A percentile compares a stretch with the other conserved stretches of the same genome.
phyloP scores from a whole-genome alignment of 1,140 invertebrate genomes.

The Drosophila elegans region DNA sequence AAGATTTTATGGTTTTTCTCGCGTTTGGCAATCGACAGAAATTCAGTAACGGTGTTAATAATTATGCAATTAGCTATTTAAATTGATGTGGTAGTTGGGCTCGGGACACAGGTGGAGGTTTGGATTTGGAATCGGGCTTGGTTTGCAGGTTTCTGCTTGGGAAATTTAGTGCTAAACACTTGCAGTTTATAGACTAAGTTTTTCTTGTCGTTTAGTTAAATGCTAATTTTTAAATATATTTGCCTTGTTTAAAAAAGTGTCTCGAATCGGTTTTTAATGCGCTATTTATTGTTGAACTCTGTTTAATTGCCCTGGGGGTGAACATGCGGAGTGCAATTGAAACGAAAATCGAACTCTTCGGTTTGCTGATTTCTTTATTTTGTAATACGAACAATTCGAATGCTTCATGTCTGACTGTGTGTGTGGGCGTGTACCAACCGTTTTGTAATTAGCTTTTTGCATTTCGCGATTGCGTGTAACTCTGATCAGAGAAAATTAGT shows the following conservation, averaged over 20 bases:
- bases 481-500: constrained; percentile 74
- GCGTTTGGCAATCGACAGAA: constrained; percentile 61
- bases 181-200: constrained; percentile 72
- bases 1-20: constrained; percentile 44
- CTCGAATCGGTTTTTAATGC: constrained; percentile 53
- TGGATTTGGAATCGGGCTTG: constrained; percentile 34
- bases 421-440: constrained; percentile 61
- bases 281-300: constrained; percentile 49
- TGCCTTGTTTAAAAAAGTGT: constrained; percentile 63
- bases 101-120: constrained; percentile 24
- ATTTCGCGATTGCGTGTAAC: constrained; percentile 62
- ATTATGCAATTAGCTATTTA: constrained; percentile 79
- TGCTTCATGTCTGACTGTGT: constrained; percentile 35
- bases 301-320: constrained; percentile 29
- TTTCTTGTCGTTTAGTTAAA: constrained; percentile 66
- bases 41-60: constrained; percentile 71
- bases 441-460: constrained; percentile 63
- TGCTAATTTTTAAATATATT: constrained; percentile 76
- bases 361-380: constrained; percentile 63
- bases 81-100: constrained; percentile 74
- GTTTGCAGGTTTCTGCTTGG: constrained; percentile 35
- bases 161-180: constrained; percentile 70
- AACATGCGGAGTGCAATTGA: constrained; percentile 66
- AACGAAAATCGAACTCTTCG: constrained; percentile 67
- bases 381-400: constrained; percentile 73